Evolutionary conservation across 2,888 invertebrate species (phyloP), one percentile per base, ranked within the genome.

Genomic region (Drosophila neonasuta): DNA sequence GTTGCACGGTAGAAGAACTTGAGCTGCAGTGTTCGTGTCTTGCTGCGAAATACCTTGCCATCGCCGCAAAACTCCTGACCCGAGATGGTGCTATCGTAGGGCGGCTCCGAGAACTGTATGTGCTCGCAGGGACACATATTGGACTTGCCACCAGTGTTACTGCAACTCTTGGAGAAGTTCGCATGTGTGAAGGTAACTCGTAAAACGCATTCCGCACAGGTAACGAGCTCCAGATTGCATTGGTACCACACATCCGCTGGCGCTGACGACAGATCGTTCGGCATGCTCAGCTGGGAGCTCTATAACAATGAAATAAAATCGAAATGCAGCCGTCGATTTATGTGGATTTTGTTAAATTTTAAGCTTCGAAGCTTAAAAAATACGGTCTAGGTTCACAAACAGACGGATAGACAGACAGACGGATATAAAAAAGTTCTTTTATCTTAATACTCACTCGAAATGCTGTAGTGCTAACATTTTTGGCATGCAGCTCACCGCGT

Each of bases 191-290:
- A 90, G 13, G 90, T 90, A 29, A 91, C 88, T 20, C 90, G 88
- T 15, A 91, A 92, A 52, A 94, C 92, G 86, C 95, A 95, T 15
- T 94, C 94, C 1, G 95, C 93, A 86, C 95, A 95, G 2, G 95
- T 94, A 44, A 94, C 93, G 71, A 95, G 90, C 88, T 95, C 94
- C 58, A 94, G 89, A 71, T 92, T 93, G 86, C 94, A 94, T 76
- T 93, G 92, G 61, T 90, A 91, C 90, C 91, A 91, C 32, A 89
- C 82, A 68, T 92, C 91, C 1, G 42, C 63, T 0, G 71, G 63
- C 1, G 42, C 61, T 0, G 71, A 63, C n/a, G 74, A 55, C 17
- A 73, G 60, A 29, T 69, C 79, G 41, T 70, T 80, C 52, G 87
- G 87, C 54, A 87, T 85, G 59, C 88, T 86, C 68, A 82, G 17